These are phyloP conservation scores for Cabera pusaria DNA, from an alignment of 2,888 invertebrate genomes.

Conservation along the genomic window DNA sequence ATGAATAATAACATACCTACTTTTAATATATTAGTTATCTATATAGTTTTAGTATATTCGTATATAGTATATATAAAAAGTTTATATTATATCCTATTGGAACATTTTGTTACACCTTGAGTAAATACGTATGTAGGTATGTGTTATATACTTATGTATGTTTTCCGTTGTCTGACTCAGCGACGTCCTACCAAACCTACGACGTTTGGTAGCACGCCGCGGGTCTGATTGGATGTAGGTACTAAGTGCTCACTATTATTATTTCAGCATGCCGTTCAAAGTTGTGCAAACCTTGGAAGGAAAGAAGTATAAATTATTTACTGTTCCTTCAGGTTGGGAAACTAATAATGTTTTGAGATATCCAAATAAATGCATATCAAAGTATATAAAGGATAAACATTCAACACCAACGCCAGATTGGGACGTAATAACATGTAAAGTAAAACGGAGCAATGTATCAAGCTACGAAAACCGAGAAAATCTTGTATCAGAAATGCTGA, in stretches of 20 bases:
- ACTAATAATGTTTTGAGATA: constrained; percentile 8
- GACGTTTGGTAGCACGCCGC: too few relatives aligned
- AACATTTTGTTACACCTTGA: too few relatives aligned
- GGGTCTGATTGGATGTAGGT: too few relatives aligned
- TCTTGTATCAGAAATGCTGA: constrained; percentile 8
- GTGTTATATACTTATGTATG: too few relatives aligned
- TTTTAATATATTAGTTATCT: too few relatives aligned
- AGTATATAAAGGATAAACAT: constrained; percentile 2
- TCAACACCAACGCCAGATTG: constrained; percentile 6
- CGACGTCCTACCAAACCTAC: too few relatives aligned
- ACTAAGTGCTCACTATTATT: constrained; percentile 4
- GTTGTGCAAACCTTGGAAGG: constrained; percentile 15
- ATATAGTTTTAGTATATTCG: too few relatives aligned
- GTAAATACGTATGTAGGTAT: too few relatives aligned
- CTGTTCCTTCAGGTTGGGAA: constrained; percentile 15
- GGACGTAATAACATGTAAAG: constrained; percentile 10
- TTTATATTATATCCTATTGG: too few relatives aligned
- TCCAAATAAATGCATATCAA: constrained; percentile 5
- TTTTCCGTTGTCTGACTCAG: background rate
- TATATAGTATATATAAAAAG: too few relatives aligned
- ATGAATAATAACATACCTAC: too few relatives aligned
- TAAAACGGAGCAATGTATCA: constrained; percentile 9
- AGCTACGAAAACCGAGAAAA: constrained; percentile 4
- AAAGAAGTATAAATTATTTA: constrained; percentile 10
- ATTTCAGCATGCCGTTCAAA: constrained; percentile 14